Evolutionary conservation across 2,113 vertebrate genomes (phyloP).

Genomic region (Mus musculus): GRCm39 chr16:45751001-45751500

Average conservation of each 20-base stretch:
- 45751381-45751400: background rate
- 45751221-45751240: background rate
- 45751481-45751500: constrained; percentile 49
- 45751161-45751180: background rate
- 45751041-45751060: constrained; percentile 1
- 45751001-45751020: fast-evolving
- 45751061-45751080: constrained; percentile 6
- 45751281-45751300: background rate
- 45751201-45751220: background rate
- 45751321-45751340: background rate
- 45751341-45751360: background rate
- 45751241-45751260: background rate
- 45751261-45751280: background rate
- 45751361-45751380: background rate
- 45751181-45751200: no score
- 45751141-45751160: background rate
- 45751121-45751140: background rate
- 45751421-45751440: background rate
- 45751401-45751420: constrained; percentile 21
- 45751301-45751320: background rate
- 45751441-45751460: background rate
- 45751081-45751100: no score
- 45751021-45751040: constrained; percentile 18
- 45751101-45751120: background rate
- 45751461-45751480: background rate